Evolutionary conservation across 2,888 invertebrate genomes (phyloP).

Genomic region (Eristalis intricaria): DNA sequence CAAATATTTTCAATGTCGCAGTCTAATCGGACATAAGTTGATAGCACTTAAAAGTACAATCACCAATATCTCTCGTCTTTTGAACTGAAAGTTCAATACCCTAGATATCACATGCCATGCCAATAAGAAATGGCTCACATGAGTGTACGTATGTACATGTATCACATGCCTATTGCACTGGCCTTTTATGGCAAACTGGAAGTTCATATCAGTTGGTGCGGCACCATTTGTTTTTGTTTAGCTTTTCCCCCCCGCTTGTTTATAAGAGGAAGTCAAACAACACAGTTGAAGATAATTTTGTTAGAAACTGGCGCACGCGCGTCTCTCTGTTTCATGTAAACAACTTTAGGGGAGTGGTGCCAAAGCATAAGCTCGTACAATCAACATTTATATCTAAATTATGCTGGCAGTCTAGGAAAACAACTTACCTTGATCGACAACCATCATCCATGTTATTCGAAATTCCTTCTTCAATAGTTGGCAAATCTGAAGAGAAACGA

Average conservation of each 20-base stretch:
- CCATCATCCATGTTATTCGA: constrained; percentile 79
- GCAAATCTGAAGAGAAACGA: constrained; percentile 87
- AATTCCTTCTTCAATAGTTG: constrained; percentile 88
- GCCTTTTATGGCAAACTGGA: neutral
- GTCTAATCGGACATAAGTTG: constrained; percentile 8
- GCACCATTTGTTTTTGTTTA: neutral
- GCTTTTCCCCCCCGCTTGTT: neutral
- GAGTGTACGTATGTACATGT: neutral
- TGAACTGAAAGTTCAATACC: constrained; percentile 21
- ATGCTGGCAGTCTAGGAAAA: neutral
- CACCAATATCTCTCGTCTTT: neutral
- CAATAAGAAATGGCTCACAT: neutral
- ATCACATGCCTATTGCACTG: neutral
- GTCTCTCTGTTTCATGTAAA: neutral
- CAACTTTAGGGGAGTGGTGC: neutral
- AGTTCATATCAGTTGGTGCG: neutral
- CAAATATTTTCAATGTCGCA: constrained; percentile 11
- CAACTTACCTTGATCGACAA: constrained; percentile 79
- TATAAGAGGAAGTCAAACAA: neutral
- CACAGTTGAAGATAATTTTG: neutral
- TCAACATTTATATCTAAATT: neutral
- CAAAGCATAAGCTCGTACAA: neutral
- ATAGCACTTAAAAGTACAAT: neutral
- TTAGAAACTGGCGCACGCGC: neutral
- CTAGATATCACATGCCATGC: constrained; percentile 5